A percentile compares a stretch with the other conserved stretches of the same genome.
These are phyloP conservation scores for Rhea americana DNA, from an alignment of 2,113 vertebrate genomes.

Conservation along the genomic window DNA sequence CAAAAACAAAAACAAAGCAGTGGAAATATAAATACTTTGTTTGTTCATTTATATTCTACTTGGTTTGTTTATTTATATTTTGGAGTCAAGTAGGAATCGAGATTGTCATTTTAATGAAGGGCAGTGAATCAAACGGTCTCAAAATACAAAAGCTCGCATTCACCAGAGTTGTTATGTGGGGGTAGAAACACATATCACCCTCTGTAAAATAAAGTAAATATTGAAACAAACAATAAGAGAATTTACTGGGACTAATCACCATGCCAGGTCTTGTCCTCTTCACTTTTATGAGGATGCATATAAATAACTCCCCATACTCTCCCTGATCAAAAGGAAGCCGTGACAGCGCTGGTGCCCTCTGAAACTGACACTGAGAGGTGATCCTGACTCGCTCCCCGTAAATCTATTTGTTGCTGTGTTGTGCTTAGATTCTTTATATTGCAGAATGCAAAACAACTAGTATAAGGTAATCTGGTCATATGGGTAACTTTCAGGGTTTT, in stretches of 20 bases:
- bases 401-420: not conserved
- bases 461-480: not conserved
- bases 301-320: not conserved
- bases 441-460: not conserved
- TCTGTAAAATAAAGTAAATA: not conserved
- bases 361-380: not conserved
- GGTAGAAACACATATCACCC: not conserved
- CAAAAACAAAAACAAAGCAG: not conserved
- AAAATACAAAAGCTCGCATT: not conserved
- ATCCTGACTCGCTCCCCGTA: not conserved
- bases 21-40: not conserved
- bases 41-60: not conserved
- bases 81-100: not conserved
- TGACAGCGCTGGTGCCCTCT: not conserved
- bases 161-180: not conserved
- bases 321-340: not conserved
- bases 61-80: not conserved
- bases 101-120: not conserved
- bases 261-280: not conserved
- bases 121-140: not conserved
- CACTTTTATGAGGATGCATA: not conserved
- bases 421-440: not conserved
- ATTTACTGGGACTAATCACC: not conserved
- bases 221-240: not conserved
- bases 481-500: not conserved